Conservation (phyloP, 2,888 invertebrate genomes). For the Acanthosoma haemorrhoidale region DNA sequence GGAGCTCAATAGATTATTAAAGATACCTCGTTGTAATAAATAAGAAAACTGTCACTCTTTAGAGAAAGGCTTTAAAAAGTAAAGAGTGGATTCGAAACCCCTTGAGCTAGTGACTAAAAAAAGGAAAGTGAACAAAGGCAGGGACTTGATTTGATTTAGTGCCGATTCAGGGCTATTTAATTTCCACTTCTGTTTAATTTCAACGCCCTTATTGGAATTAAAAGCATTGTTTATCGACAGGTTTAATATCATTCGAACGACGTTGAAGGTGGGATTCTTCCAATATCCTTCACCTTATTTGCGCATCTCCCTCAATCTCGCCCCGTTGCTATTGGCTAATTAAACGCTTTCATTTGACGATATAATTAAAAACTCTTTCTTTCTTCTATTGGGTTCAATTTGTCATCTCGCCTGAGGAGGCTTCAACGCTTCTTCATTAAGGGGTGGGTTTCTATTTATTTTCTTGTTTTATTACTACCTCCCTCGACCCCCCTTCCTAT, state of each 20-base stretch:
- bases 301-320: conserved; percentile 11
- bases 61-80: too few relatives aligned
- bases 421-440: conserved; percentile 17
- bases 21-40: too few relatives aligned
- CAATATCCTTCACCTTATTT: conserved; percentile 22
- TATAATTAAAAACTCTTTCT: conserved; percentile 27
- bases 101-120: neutral
- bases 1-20: too few relatives aligned
- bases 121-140: neutral
- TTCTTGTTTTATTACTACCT: conserved; percentile 1
- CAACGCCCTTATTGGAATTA: conserved; percentile 35
- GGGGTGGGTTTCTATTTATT: neutral
- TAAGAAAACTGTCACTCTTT: too few relatives aligned
- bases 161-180: conserved; percentile 33
- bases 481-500: too few relatives aligned
- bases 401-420: conserved; percentile 9
- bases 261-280: conserved; percentile 13
- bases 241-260: conserved; percentile 36
- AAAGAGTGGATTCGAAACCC: neutral
- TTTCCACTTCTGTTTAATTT: conserved; percentile 31
- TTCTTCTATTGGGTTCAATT: conserved; percentile 26
- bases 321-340: conserved; percentile 24
- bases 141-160: conserved; percentile 32
- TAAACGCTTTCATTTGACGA: conserved; percentile 24
- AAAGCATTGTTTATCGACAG: conserved; percentile 39